Evolutionary conservation across 2,797 vertebrate species (phyloP), one percentile per base, ranked within the genome.

Genomic region (Threskiornis aethiopicus): DNA sequence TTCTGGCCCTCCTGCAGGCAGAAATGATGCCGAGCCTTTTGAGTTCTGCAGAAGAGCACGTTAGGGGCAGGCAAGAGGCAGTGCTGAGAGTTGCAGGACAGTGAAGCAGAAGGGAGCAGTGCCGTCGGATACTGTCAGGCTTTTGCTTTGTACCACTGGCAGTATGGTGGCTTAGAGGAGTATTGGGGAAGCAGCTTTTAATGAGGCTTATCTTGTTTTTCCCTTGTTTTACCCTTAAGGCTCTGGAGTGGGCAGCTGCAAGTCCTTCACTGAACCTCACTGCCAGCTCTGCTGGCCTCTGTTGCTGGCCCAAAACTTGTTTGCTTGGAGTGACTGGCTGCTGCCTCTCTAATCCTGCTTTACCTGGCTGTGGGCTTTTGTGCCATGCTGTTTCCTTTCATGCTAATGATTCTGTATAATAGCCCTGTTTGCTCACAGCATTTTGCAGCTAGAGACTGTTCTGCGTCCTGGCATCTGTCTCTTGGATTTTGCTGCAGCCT

Each of bases 71-170:
- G 87, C 14, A 13, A 37, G 44, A 37, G 16, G 44, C 24, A 18
- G 26, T 5, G 10, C 37, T 0, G 7, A 6, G 35, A 15, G 55
- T 0, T 28, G 55, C 39, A 33, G 72, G 51, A 26, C 78, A 20
- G 35, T 7, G 59, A 42, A 41, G 75, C 35, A 41, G 61, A 29
- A 62, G 25, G 41, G 54, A 73, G 22, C 19, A 1, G 52, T 33
- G 51, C 39, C 0, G 2, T 35, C 1, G 1, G 37, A 13, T 31
- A 2, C 42, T 16, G 33, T 7, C 67, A 35, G 67, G 73, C 47
- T 57, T 49, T 44, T 39, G 33, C 69, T 75, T 64, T 58, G 44
- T 29, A 8, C 39, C 21, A 14, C 72, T 0, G 2, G 41, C 62
- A n/a, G 16, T 5, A 4, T 2, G 6, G 28, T 62, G 85, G 55